Conservation (phyloP, 2,113 vertebrate species). For the Zapornia atra region DNA sequence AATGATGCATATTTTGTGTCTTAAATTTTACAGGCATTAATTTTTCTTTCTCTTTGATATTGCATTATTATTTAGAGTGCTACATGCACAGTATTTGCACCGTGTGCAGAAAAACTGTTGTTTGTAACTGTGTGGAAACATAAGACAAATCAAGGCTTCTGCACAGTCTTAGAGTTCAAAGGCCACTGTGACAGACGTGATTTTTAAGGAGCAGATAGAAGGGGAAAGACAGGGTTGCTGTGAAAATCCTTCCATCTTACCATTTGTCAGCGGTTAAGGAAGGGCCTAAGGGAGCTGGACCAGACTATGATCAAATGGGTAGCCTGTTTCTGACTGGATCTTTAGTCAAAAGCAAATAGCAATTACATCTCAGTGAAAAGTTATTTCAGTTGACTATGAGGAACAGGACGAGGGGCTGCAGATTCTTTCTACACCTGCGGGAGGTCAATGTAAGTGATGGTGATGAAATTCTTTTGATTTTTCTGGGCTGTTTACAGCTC, state of each 20-base stretch:
- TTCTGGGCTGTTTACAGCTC: slow-evolving; percentile 3
- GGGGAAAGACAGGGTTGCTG: background rate
- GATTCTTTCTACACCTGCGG: slow-evolving; percentile 24
- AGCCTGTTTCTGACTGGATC: background rate
- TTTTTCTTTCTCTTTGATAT: background rate
- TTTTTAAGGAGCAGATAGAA: background rate
- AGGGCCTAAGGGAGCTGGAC: background rate
- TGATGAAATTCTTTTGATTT: background rate
- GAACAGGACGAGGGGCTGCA: slow-evolving; percentile 1
- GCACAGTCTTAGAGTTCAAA: background rate
- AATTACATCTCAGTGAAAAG: background rate
- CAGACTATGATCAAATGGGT: background rate
- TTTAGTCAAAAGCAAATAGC: background rate
- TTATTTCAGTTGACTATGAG: background rate
- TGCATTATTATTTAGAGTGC: background rate
- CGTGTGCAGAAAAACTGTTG: background rate
- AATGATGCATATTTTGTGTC: background rate
- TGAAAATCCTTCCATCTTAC: background rate
- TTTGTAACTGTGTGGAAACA: background rate
- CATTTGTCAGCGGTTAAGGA: background rate
- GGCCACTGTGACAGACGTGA: background rate
- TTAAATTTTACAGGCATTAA: background rate
- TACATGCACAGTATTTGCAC: background rate
- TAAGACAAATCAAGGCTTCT: background rate
- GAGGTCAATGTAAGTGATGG: background rate